These are phyloP conservation scores for Microctonus aethiopoides DNA, from an alignment of 2,888 invertebrate genomes.

Conservation along the genomic window DNA sequence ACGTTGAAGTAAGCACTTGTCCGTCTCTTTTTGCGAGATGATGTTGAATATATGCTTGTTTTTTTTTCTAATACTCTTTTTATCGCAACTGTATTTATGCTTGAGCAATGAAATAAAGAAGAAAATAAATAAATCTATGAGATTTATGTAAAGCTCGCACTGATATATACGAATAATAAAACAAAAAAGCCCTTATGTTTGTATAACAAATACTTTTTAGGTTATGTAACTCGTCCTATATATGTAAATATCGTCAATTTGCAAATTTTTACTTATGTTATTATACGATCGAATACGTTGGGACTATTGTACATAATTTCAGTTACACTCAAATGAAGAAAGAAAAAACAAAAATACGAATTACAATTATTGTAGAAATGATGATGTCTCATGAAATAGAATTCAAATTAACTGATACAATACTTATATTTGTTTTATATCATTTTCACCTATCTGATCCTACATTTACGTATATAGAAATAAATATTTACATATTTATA, in stretches of 20 bases:
- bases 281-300: constrained; percentile 42
- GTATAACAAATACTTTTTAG: constrained; percentile 10
- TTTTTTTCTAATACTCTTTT: not conserved
- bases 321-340: constrained; percentile 50
- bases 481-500: not conserved
- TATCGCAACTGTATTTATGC: constrained; percentile 1
- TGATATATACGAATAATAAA: not conserved
- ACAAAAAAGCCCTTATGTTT: constrained; percentile 9
- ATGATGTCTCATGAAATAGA: constrained; percentile 63
- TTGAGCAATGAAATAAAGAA: not conserved
- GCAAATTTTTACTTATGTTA: constrained; percentile 42
- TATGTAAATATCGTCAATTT: constrained; percentile 42
- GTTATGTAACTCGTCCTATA: constrained; percentile 25
- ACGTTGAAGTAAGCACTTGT: not conserved
- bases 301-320: constrained; percentile 58
- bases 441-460: not conserved
- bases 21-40: constrained; percentile 14
- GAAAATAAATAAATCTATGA: not conserved
- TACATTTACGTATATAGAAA: not conserved
- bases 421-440: constrained; percentile 16
- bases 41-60: not conserved
- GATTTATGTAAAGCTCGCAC: constrained; percentile 1
- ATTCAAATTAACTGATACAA: constrained; percentile 53
- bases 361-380: constrained; percentile 62
- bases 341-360: constrained; percentile 49